These are phyloP conservation scores for Myopa tessellatipennis DNA, from an alignment of 2,888 invertebrate genomes.

Conservation along the genomic window DNA sequence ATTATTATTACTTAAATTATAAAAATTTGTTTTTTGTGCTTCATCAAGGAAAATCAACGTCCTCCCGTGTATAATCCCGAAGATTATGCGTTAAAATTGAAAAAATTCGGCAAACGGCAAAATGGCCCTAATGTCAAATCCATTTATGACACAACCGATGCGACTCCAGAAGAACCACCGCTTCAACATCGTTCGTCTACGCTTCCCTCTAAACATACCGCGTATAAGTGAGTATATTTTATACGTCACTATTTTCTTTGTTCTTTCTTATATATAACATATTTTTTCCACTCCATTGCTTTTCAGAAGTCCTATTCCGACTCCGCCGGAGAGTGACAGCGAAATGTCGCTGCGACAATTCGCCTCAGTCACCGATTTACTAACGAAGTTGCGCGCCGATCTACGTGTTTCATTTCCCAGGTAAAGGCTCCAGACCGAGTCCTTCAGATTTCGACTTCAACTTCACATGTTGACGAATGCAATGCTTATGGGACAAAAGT, in stretches of 20 bases:
- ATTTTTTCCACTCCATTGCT: not conserved
- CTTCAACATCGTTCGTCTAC: constrained; percentile 57
- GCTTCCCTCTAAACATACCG: constrained; percentile 64
- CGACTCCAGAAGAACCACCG: constrained; percentile 50
- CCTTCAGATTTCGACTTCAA: no score
- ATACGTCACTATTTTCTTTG: constrained; percentile 7
- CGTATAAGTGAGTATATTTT: constrained; percentile 62
- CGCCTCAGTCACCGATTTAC: constrained; percentile 85
- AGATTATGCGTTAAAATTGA: constrained; percentile 83
- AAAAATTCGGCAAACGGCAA: constrained; percentile 77
- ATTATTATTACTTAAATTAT: no score
- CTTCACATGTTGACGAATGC: no score
- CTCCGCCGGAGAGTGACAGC: constrained; percentile 73
- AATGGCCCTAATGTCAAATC: constrained; percentile 59
- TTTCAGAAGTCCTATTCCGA: constrained; percentile 76
- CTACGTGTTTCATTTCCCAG: constrained; percentile 88
- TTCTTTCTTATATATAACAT: not conserved
- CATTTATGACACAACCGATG: constrained; percentile 64
- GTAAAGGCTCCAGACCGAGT: constrained; percentile 68
- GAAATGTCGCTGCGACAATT: constrained; percentile 92
- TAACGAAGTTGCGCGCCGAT: constrained; percentile 88
- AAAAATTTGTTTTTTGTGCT: not conserved
- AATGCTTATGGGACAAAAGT: no score
- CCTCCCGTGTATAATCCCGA: constrained; percentile 92
- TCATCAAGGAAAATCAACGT: constrained; percentile 79